phyloP scores from a whole-genome alignment of 1,140 invertebrate species.

The Ceratina calcarata region DNA sequence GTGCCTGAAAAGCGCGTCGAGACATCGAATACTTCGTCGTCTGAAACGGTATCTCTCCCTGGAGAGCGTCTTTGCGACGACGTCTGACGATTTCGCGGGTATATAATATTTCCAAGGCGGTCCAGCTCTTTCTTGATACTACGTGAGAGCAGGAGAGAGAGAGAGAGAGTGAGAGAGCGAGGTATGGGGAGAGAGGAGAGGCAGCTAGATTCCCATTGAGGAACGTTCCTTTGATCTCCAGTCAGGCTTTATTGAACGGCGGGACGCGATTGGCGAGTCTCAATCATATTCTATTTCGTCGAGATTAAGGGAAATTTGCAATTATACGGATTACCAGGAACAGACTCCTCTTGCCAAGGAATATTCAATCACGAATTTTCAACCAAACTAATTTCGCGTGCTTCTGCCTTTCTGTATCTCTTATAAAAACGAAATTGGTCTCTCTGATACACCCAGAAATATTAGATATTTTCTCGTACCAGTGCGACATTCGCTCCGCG shows the following conservation, averaged over 20 bases:
- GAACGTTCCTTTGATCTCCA: slow-evolving; percentile 65
- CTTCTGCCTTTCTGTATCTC: not conserved
- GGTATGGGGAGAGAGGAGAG: too few relatives aligned
- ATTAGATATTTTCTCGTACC: not conserved
- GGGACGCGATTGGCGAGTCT: slow-evolving; percentile 59
- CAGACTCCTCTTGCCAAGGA: not conserved
- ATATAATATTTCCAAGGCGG: slow-evolving; percentile 60
- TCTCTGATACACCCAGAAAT: slow-evolving; percentile 5
- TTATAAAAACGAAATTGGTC: not conserved
- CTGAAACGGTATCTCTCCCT: slow-evolving; percentile 30
- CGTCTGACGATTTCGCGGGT: slow-evolving; percentile 53
- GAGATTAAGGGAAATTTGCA: slow-evolving; percentile 71
- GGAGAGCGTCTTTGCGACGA: slow-evolving; percentile 31
- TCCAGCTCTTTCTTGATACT: slow-evolving; percentile 8
- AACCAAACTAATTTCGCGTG: not conserved
- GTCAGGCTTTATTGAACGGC: slow-evolving; percentile 64
- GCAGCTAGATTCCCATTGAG: slow-evolving; percentile 50
- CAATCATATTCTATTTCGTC: slow-evolving; percentile 62
- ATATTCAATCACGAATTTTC: slow-evolving; percentile 55
- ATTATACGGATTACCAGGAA: slow-evolving; percentile 68
- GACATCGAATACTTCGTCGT: slow-evolving; percentile 25
- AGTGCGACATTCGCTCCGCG: not conserved
- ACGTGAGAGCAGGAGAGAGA: not conserved
- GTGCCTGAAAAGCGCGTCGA: slow-evolving; percentile 40
- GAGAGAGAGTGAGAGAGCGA: too few relatives aligned